Percentiles rank a stretch among this genome's conserved stretches.
These are phyloP conservation scores for Leucozona laternaria DNA, from an alignment of 2,888 invertebrate genomes.

Conservation along the genomic window DNA sequence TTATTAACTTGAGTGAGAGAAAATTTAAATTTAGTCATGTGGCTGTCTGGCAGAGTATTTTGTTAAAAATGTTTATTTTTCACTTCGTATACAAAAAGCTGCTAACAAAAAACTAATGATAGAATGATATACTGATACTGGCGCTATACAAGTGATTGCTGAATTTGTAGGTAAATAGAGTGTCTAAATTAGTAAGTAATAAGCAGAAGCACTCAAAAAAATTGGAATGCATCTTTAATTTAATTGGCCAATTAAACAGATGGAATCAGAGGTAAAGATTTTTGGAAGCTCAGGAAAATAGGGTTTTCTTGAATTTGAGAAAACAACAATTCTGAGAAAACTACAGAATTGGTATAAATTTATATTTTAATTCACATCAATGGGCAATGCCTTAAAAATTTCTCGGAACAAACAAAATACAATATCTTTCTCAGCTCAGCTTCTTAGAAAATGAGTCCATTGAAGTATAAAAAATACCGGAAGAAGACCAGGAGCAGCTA, in stretches of 20 bases:
- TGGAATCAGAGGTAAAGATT: too few relatives aligned
- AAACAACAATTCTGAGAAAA: too few relatives aligned
- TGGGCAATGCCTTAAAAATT: too few relatives aligned
- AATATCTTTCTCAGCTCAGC: too few relatives aligned
- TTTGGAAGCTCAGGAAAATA: too few relatives aligned
- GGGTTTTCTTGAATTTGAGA: too few relatives aligned
- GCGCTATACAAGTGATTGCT: constrained; percentile 24
- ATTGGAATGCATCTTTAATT: background rate
- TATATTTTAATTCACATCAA: too few relatives aligned
- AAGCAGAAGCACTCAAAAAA: background rate
- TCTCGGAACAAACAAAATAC: too few relatives aligned
- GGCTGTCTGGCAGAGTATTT: constrained; percentile 53
- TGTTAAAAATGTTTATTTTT: constrained; percentile 63
- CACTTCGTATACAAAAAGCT: constrained; percentile 24
- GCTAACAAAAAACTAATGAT: constrained; percentile 15
- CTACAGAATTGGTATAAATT: too few relatives aligned
- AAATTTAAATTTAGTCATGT: constrained; percentile 39
- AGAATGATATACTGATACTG: constrained; percentile 16
- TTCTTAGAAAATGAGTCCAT: too few relatives aligned
- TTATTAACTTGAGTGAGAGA: constrained; percentile 49
- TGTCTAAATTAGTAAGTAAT: background rate
- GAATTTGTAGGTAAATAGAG: background rate
- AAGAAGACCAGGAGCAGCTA: too few relatives aligned
- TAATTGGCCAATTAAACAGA: background rate
- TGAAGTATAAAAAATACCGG: too few relatives aligned